Percentiles rank a stretch among this genome's conserved stretches.
Conservation (phyloP, 2,888 invertebrate genomes). For the Trissolcus japonicus region DNA sequence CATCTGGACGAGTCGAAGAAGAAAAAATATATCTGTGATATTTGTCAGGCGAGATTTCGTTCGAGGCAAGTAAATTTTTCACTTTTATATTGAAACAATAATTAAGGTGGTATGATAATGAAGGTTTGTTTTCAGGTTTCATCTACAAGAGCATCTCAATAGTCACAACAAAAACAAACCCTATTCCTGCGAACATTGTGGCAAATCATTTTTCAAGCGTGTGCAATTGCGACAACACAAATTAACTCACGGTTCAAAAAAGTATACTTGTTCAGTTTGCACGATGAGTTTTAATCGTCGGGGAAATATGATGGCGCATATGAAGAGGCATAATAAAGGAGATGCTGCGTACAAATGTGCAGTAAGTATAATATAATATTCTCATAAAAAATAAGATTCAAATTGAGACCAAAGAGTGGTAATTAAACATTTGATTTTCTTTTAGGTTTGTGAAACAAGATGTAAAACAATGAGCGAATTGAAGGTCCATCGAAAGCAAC, state of each 20-base stretch:
- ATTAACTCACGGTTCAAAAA: constrained; percentile 67
- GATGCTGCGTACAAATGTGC: constrained; percentile 67
- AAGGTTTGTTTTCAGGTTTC: constrained; percentile 68
- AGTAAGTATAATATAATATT: constrained; percentile 17
- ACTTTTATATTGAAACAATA: background rate
- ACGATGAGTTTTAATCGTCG: constrained; percentile 69
- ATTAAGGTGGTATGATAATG: constrained; percentile 1
- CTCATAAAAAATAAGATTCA: too few species aligned
- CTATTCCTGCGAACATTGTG: constrained; percentile 75
- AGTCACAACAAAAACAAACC: constrained; percentile 73
- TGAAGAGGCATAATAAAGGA: constrained; percentile 67
- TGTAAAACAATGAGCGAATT: constrained; percentile 70
- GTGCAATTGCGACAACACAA: constrained; percentile 72
- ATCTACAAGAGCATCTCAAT: constrained; percentile 77
- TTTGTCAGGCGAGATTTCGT: constrained; percentile 76
- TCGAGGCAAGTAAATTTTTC: constrained; percentile 63
- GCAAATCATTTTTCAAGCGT: constrained; percentile 73
- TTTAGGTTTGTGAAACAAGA: constrained; percentile 65
- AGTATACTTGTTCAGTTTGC: constrained; percentile 68
- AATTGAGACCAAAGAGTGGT: background rate
- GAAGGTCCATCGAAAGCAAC: constrained; percentile 67
- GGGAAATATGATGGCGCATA: constrained; percentile 71
- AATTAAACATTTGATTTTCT: background rate
- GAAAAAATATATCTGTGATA: constrained; percentile 73
- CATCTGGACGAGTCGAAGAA: constrained; percentile 69